A percentile compares a stretch with the other conserved stretches of the same genome.
phyloP scores from a whole-genome alignment of 2,888 invertebrate species.

The Gari tellinella region DNA sequence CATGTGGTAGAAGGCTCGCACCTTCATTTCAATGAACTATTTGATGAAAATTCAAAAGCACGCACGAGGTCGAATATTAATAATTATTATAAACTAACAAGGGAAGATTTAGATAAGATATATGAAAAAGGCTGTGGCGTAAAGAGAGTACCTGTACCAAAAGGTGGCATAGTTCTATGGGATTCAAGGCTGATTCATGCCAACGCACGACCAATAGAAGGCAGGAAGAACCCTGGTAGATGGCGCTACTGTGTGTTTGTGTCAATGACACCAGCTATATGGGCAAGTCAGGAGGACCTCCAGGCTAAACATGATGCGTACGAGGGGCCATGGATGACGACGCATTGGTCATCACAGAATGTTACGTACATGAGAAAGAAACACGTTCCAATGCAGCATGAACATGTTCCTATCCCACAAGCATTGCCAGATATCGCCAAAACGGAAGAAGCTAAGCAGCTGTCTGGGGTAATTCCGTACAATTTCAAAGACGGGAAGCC shows the following conservation, averaged over 20 bases:
- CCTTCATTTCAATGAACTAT: constrained; percentile 56
- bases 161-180: constrained; percentile 77
- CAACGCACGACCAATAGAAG: constrained; percentile 63
- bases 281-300: constrained; percentile 66
- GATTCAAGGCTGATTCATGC: constrained; percentile 75
- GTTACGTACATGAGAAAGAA: background rate
- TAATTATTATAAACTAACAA: constrained; percentile 53
- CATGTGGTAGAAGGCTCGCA: constrained; percentile 69
- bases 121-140: constrained; percentile 57
- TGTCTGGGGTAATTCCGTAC: no score
- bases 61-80: constrained; percentile 9
- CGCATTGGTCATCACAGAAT: constrained; percentile 70
- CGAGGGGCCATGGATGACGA: constrained; percentile 55
- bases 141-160: constrained; percentile 67
- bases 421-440: no score
- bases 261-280: constrained; percentile 74
- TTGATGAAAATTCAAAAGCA: constrained; percentile 28
- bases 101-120: constrained; percentile 47
- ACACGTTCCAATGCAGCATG: background rate
- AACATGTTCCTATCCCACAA: background rate
- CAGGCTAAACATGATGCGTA: constrained; percentile 61
- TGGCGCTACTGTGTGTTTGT: constrained; percentile 73
- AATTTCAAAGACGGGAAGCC: no score
- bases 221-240: constrained; percentile 58
- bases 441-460: no score